Conservation (phyloP, 2,113 vertebrate species). For the Illadopsis cleaveri region DNA sequence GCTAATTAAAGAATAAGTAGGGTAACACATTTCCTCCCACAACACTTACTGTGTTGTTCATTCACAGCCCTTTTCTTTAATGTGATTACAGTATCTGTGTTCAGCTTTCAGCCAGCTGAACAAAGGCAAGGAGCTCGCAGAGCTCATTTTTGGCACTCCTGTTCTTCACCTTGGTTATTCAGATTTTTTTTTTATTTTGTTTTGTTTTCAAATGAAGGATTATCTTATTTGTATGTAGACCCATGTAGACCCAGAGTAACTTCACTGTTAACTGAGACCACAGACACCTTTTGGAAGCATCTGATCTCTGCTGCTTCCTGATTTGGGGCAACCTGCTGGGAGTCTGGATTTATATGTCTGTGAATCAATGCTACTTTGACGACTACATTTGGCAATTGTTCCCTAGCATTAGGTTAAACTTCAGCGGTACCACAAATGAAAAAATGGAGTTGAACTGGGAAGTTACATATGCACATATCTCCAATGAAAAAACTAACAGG, state of each 20-base stretch:
- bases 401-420: neutral
- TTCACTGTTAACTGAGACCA: neutral
- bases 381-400: neutral
- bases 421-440: neutral
- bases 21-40: neutral
- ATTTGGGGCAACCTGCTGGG: neutral
- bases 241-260: slow-evolving; percentile 66
- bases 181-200: neutral
- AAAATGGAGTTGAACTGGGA: neutral
- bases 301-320: neutral
- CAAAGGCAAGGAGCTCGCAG: neutral
- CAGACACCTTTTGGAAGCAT: neutral
- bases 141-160: neutral
- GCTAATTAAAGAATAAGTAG: neutral
- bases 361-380: neutral
- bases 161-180: neutral
- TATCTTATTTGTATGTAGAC: neutral
- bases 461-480: neutral
- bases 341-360: neutral
- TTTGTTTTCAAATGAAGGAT: neutral
- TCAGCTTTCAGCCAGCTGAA: neutral
- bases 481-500: neutral
- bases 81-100: neutral
- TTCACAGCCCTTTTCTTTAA: slow-evolving; percentile 2
- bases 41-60: neutral